Evolutionary conservation across 2,888 invertebrate genomes (phyloP), one percentile per base, ranked within the genome.

Genomic region (Subacronicta megacephala): DNA sequence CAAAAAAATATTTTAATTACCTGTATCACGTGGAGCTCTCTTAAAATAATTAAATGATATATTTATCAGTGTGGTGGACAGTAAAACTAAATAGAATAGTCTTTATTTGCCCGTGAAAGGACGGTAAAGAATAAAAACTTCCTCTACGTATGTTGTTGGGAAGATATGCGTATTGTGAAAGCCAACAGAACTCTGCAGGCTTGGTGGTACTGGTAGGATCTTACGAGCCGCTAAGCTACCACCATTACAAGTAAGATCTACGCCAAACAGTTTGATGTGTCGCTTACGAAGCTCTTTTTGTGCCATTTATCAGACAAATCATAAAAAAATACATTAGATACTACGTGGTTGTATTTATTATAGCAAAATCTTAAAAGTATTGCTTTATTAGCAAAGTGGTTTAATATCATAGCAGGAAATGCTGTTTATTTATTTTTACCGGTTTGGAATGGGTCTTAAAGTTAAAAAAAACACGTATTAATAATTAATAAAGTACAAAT

Each of bases 131-230:
- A 29, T 29, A 10, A 13, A 15, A 35, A 15, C 23, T 36, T 16
- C 23, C 15, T 16, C 2, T 18, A 18, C n/a, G 18, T n/a, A 20
- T n/a, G n/a, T 12, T 20, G 38, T 12, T 20, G 38, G n/a, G 38
- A 38, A 38, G 18, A 38, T 7, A 38, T n/a, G 18, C n/a, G 18
- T 38, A n/a, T 38, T 20, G n/a, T 38, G 12, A n/a, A 20, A 13
- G 18, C 7, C 7, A 38, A 20, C 13, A 38, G 20, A 38, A 38
- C 38, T 12, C 16, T 18, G 38, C 20, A 38, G 3, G 38, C n/a
- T 38, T 38, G n/a, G 18, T 20, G 18, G 18, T n/a, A 38, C 2
- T 20, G 17, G 17, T 17, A 17, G 3, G 37, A 38, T 38, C 20
- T 18, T 3, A 29, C 12, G 12, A 29, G 1, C 26, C 26, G 26